phyloP scores from a whole-genome alignment of 2,888 invertebrate genomes.

The Eledone cirrhosa region DNA sequence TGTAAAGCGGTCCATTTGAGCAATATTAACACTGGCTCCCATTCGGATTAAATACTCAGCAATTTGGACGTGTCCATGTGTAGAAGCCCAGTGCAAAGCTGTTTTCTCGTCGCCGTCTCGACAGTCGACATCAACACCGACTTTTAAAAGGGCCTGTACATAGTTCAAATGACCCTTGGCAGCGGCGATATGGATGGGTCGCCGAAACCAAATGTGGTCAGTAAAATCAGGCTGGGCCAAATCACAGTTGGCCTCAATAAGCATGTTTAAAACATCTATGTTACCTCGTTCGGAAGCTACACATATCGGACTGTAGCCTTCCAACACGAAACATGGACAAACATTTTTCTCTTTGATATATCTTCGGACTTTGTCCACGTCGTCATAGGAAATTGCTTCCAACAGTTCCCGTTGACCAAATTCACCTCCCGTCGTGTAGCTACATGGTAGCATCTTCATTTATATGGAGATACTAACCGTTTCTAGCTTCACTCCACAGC shows the following conservation, averaged over 20 bases:
- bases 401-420: constrained; percentile 36
- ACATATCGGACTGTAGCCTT: constrained; percentile 49
- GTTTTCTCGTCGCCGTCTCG: constrained; percentile 54
- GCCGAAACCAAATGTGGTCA: constrained; percentile 52
- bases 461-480: too few species aligned
- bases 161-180: constrained; percentile 48
- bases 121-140: constrained; percentile 51
- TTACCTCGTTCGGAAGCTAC: constrained; percentile 45
- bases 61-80: constrained; percentile 45
- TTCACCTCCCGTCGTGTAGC: background rate
- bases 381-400: constrained; percentile 42
- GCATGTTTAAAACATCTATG: constrained; percentile 45
- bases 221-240: constrained; percentile 42
- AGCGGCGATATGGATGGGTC: constrained; percentile 58
- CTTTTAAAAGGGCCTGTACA: constrained; percentile 44
- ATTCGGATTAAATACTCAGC: constrained; percentile 45
- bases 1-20: constrained; percentile 59
- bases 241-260: constrained; percentile 52
- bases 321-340: constrained; percentile 45
- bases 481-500: too few species aligned
- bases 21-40: constrained; percentile 50
- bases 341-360: constrained; percentile 40
- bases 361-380: constrained; percentile 37
- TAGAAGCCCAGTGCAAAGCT: constrained; percentile 57
- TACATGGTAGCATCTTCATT: constrained; percentile 15